Conservation (phyloP, 2,797 vertebrate genomes). For the Sebastes kiyomatsui region DNA sequence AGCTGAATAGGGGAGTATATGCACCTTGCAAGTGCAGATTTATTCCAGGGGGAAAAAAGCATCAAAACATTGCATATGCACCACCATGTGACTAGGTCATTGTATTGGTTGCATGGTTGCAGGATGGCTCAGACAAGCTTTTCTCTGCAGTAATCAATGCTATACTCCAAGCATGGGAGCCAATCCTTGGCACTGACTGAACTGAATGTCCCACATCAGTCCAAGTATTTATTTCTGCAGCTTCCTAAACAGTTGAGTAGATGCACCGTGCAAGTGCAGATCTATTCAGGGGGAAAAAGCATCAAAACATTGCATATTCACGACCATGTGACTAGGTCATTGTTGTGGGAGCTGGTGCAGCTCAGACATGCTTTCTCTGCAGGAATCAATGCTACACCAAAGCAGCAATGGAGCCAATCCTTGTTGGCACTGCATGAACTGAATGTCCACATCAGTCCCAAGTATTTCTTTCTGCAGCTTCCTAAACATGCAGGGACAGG, state of each 20-base stretch:
- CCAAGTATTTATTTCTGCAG: too few relatives aligned
- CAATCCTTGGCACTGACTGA: too few relatives aligned
- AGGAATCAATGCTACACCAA: too few relatives aligned
- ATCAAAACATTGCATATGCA: background rate
- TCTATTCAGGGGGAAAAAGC: rapidly evolving
- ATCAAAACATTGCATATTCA: background rate
- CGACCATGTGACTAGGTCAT: background rate
- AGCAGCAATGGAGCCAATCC: too few relatives aligned
- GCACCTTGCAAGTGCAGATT: background rate
- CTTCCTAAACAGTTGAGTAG: too few relatives aligned
- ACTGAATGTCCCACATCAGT: too few relatives aligned
- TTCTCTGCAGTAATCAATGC: too few relatives aligned
- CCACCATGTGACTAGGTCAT: constrained; percentile 14
- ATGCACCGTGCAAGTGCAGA: background rate
- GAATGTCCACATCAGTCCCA: background rate
- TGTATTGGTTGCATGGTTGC: background rate
- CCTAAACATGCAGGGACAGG: background rate
- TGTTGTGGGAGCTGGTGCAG: too few relatives aligned
- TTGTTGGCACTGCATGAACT: constrained; percentile 4
- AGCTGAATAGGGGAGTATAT: background rate
- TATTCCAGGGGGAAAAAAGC: rapidly evolving
- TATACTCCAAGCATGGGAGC: too few relatives aligned
- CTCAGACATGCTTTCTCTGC: too few relatives aligned
- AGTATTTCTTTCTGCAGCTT: constrained; percentile 15
- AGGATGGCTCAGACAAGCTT: too few relatives aligned